phyloP scores from a whole-genome alignment of 1,140 invertebrate species.

The Cydia pomonella region DNA sequence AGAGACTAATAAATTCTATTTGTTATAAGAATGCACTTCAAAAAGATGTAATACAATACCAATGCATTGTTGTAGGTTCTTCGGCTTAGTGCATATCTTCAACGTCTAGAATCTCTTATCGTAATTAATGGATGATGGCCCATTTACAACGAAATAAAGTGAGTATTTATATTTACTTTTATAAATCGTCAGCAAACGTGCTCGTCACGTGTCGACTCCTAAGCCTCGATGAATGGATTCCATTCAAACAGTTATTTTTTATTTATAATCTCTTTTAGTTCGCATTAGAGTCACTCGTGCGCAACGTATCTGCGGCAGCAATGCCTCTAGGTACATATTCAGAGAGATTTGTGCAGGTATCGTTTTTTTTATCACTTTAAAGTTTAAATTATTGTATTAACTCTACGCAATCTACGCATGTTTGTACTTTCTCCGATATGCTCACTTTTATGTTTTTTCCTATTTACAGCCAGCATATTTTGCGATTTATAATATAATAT shows the following conservation, averaged over 20 bases:
- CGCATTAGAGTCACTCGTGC: slow-evolving; percentile 22
- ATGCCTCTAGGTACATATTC: slow-evolving; percentile 11
- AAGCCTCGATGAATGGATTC: slow-evolving; percentile 2
- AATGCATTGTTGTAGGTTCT: too few species aligned
- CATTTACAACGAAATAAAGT: neutral
- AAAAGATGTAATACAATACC: too few species aligned
- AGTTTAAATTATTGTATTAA: slow-evolving; percentile 14
- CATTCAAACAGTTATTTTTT: slow-evolving; percentile 11
- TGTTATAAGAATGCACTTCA: too few species aligned
- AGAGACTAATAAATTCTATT: too few species aligned
- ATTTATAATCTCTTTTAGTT: slow-evolving; percentile 1
- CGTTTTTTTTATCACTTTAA: neutral
- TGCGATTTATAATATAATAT: neutral
- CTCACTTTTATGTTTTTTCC: neutral
- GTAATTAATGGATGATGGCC: neutral
- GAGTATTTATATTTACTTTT: slow-evolving; percentile 6
- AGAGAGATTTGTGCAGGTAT: slow-evolving; percentile 21
- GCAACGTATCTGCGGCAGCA: neutral
- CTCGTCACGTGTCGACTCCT: neutral
- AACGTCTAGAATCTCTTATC: neutral
- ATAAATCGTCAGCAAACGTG: slow-evolving; percentile 2
- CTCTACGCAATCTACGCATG: slow-evolving; percentile 4
- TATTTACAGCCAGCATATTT: neutral
- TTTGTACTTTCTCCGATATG: neutral
- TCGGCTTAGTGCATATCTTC: too few species aligned